Evolutionary conservation across 2,113 vertebrate genomes (phyloP), one percentile per base, ranked within the genome.

Genomic region (Semicossyphus pulcher): DNA sequence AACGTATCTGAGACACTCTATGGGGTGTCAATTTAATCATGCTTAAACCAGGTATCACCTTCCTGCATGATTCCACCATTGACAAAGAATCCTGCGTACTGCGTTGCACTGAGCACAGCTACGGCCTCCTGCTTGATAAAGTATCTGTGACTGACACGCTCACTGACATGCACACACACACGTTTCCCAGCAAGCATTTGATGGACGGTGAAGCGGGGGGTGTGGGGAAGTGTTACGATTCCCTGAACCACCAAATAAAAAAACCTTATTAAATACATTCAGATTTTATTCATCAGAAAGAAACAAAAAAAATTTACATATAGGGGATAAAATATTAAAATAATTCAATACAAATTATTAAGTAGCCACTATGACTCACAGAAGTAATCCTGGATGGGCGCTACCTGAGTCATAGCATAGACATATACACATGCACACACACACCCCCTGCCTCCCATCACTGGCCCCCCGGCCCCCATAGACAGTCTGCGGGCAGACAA

Each of bases 11-110:
- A 93, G 92, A 86, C 92, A 89, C 89, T 92, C 88, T 90, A 84
- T 90, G 93, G 89, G 92, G 92, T 92, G 93, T 94, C 92, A 92
- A 87, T 94, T 93, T 93, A 93, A 93, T 92, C 90, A 91, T 90
- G 87, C 83, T 86, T 88, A 78, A 91, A 85, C 85, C 90, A 74
- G 88, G 88, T 93, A 92, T 94, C 91, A 80, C 73, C 83, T 94
- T 93, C 63, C 88, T 79, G 53, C 65, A 88, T 84, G 89, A 91
- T 85, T 93, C 88, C 66, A 73, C 80, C 87, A 89, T 87, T 89
- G 89, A 92, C 91, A 92, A 89, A 84, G 79, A 90, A 86, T 89
- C 86, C 86, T 68, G 44, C 73, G 16, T 71, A 89, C 84, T 69
- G 73, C 59, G 32, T 76, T 77, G 83, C 87, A 83, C 57, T n/a